phyloP scores from a whole-genome alignment of 2,888 invertebrate genomes.

The Dioctria linearis region DNA sequence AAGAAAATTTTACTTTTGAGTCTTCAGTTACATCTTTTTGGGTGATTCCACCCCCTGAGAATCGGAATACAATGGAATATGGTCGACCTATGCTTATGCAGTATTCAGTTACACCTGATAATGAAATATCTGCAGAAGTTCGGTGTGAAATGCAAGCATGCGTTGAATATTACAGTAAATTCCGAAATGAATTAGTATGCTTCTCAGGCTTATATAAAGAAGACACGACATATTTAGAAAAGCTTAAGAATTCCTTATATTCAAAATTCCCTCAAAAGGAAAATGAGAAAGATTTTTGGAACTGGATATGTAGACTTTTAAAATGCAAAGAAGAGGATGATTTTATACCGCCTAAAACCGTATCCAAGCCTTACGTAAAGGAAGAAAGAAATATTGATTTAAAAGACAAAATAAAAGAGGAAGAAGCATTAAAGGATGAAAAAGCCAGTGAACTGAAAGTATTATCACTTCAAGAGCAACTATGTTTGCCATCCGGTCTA shows the following conservation, averaged over 20 bases:
- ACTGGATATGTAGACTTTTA: conserved; percentile 82
- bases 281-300: conserved; percentile 84
- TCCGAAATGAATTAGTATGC: conserved; percentile 77
- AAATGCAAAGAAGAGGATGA: conserved; percentile 83
- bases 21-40: conserved; percentile 91
- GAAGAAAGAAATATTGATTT: conserved; percentile 4
- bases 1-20: conserved; percentile 84
- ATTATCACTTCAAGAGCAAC: conserved; percentile 68
- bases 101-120: conserved; percentile 87
- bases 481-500: conserved; percentile 69
- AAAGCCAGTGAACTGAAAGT: conserved; percentile 65
- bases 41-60: conserved; percentile 97
- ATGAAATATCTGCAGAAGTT: conserved; percentile 83
- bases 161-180: conserved; percentile 85
- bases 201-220: conserved; percentile 73
- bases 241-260: conserved; percentile 84
- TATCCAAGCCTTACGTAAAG: neutral
- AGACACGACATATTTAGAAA: conserved; percentile 85
- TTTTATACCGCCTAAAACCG: conserved; percentile 73
- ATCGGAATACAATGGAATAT: conserved; percentile 87
- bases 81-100: conserved; percentile 93
- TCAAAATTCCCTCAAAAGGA: conserved; percentile 88
- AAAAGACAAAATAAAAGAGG: conserved; percentile 63
- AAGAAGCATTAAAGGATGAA: conserved; percentile 15
- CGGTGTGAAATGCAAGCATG: conserved; percentile 89